Base-by-base conservation (phyloP, 2,888 invertebrate genomes). In the Brassicogethes aeneus region DNA sequence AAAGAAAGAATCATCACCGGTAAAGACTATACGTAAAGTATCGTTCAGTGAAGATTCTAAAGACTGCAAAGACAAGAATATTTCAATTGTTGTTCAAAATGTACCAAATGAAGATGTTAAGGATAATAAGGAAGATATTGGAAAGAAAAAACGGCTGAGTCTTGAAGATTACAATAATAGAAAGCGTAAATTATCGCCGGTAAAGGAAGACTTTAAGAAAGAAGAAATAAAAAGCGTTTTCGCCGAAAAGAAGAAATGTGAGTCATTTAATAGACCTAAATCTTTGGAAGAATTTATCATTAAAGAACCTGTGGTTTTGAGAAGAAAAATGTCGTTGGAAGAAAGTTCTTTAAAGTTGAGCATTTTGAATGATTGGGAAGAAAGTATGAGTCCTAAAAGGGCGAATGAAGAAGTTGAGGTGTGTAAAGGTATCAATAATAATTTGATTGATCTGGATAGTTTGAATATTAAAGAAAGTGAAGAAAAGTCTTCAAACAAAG, bases 131-230 rank as follows among this genome's bases (percentile, higher is more conserved):
- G 13, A 32, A 2, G 44, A 44, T 29, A 35, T 39, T 2, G 36
- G 38, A 16, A 23, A 40, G 7, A 42, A 36, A 36, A 43, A 46
- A 43, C 23, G 23, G 37, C 50, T 61, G 3, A 59, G 58, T 35
- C 46, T 56, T 29, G 54, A 56, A 16, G 61, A 61, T 39, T 61
- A 61, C 43, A 57, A 57, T 29, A 55, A 45, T 17, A 42, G 61
- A 10, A 60, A 58, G 39, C 39, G 57, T 34, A 60, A 56, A 46
- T 34, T 45, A 2, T 31, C 42, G 1, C 12, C 15, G 0, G 36
- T 16, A 14, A 41, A 37, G n/a, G 37, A 39, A 12, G 8, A 15
- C 15, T 7, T 10, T 36, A 39, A 34, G n/a, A 15, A 39, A 17
- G 23, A 17, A 16, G 17, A 41, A n/a, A 3, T 1, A 5, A 29